A percentile compares a stretch with the other conserved stretches of the same genome.
These are phyloP conservation scores for Thunnus maccoyii DNA, from an alignment of 2,113 vertebrate species.

Conservation along the genomic window DNA sequence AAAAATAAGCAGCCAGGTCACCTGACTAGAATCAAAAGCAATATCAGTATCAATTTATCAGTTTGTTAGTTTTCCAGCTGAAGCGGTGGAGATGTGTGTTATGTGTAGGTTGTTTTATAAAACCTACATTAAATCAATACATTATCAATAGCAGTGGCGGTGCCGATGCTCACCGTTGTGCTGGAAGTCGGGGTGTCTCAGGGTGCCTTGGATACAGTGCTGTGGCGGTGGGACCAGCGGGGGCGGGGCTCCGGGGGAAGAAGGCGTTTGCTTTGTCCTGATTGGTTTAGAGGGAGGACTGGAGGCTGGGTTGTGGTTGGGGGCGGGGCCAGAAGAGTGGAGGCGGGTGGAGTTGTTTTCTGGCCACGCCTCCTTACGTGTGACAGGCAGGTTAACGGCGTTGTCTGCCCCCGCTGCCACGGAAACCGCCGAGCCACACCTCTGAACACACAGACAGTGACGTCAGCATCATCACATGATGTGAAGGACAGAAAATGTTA, in stretches of 20 bases:
- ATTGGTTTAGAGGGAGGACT: slow-evolving; percentile 39
- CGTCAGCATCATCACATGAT: too few species aligned
- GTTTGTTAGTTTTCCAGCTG: too few species aligned
- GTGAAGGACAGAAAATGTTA: too few species aligned
- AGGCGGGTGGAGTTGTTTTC: background rate
- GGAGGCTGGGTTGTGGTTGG: background rate
- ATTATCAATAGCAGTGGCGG: too few species aligned
- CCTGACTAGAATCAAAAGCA: too few species aligned
- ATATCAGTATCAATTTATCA: too few species aligned
- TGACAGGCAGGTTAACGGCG: rapidly evolving
- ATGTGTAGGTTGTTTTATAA: too few species aligned
- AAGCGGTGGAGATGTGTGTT: too few species aligned
- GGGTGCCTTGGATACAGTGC: slow-evolving; percentile 64
- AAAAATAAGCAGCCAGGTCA: too few species aligned
- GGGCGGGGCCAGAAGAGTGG: background rate
- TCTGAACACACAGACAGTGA: slow-evolving; percentile 23
- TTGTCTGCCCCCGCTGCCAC: background rate
- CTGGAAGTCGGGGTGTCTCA: slow-evolving; percentile 77
- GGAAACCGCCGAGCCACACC: slow-evolving; percentile 14
- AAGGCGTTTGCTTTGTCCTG: slow-evolving; percentile 11
- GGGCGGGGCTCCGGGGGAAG: slow-evolving; percentile 3
- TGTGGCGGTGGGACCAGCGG: background rate
- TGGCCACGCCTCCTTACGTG: slow-evolving; percentile 38
- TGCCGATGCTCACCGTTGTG: slow-evolving; percentile 70
- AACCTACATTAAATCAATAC: too few species aligned